A percentile compares a stretch with the other conserved stretches of the same genome.
Evolutionary conservation across 2,797 vertebrate genomes (phyloP).

Genomic region (Setipinna tenuifilis): DNA sequence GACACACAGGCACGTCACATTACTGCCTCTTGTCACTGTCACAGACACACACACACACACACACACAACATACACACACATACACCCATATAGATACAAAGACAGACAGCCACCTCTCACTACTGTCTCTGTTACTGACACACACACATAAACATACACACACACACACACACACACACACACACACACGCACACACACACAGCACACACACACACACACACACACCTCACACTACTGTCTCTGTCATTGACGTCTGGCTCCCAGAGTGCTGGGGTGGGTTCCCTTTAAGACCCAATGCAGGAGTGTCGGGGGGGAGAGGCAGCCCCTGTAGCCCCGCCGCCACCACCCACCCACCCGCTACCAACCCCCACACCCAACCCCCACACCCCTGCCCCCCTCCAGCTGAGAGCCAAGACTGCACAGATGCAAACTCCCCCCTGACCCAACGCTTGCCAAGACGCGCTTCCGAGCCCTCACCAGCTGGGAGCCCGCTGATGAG

Average conservation of each 20-base stretch:
- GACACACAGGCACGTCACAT: too few relatives aligned
- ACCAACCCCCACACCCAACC: conserved; percentile 7
- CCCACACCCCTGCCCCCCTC: conserved; percentile 61
- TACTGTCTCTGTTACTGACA: too few relatives aligned
- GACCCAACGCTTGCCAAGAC: conserved; percentile 81
- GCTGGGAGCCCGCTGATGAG: conserved; percentile 84
- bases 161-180: too few relatives aligned
- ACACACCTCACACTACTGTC: not conserved
- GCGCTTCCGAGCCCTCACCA: conserved; percentile 82
- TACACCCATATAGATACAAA: too few relatives aligned
- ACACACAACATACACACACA: too few relatives aligned
- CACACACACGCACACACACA: too few relatives aligned
- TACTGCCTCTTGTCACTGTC: too few relatives aligned
- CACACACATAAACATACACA: too few relatives aligned
- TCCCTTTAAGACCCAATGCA: conserved; percentile 61
- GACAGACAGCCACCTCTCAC: too few relatives aligned
- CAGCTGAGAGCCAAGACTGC: conserved; percentile 77
- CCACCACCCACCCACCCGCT: conserved; percentile 40
- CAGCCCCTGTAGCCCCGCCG: conserved; percentile 6
- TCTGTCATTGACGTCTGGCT: conserved; percentile 13
- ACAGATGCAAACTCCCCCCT: conserved; percentile 87
- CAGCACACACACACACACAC: too few relatives aligned
- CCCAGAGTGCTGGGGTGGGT: conserved; percentile 49
- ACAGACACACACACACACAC: too few relatives aligned
- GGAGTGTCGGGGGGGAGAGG: conserved; percentile 23